These are phyloP conservation scores for Micropoecilia bifurca DNA, from an alignment of 2,797 vertebrate genomes.

Conservation along the genomic window DNA sequence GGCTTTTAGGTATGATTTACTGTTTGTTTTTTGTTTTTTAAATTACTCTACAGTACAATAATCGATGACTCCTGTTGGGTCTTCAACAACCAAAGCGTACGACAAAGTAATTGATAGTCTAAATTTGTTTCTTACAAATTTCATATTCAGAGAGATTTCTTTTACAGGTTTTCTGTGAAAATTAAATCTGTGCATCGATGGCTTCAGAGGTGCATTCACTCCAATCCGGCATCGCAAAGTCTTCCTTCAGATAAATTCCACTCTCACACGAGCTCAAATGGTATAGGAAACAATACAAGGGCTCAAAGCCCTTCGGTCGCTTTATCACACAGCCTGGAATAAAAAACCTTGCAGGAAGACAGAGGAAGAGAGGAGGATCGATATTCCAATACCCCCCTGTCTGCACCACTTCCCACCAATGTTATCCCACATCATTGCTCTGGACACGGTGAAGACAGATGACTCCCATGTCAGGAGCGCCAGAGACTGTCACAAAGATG, in stretches of 20 bases:
- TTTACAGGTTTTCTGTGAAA: not conserved
- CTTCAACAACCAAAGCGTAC: not conserved
- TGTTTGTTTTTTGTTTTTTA: not conserved
- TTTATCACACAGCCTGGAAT: constrained; percentile 57
- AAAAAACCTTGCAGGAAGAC: constrained; percentile 49
- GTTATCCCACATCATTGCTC: constrained; percentile 77
- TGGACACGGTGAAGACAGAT: constrained; percentile 72
- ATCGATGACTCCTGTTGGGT: not conserved
- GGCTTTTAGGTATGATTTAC: not conserved
- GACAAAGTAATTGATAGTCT: not conserved
- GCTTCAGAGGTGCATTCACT: not conserved
- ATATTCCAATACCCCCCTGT: constrained; percentile 78
- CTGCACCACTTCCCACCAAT: constrained; percentile 73
- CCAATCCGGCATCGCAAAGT: constrained; percentile 25
- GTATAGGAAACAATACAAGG: constrained; percentile 59
- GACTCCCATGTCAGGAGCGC: constrained; percentile 68
- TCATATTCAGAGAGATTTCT: not conserved
- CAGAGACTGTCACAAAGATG: constrained; percentile 17
- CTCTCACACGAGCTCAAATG: constrained; percentile 21
- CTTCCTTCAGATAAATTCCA: constrained; percentile 50
- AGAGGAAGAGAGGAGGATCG: constrained; percentile 60
- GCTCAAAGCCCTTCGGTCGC: constrained; percentile 51
- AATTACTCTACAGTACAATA: not conserved
- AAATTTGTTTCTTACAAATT: not conserved
- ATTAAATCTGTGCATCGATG: too few species aligned